Conservation (phyloP, 1,140 invertebrate genomes). For the Brachionus calyciflorus region DNA sequence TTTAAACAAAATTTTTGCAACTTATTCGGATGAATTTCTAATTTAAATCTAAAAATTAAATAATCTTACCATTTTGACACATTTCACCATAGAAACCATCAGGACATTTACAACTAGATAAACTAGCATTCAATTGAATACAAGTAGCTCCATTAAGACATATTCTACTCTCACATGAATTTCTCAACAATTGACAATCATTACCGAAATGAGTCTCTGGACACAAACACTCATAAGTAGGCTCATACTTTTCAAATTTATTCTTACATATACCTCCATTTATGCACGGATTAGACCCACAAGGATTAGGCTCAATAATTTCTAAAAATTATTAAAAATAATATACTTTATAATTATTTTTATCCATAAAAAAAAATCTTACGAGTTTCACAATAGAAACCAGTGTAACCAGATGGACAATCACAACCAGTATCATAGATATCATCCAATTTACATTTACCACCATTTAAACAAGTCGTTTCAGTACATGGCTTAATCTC, state of each 20-base stretch:
- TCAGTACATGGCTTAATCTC: constrained; percentile 37
- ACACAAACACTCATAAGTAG: constrained; percentile 30
- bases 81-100: constrained; percentile 48
- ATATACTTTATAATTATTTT: neutral
- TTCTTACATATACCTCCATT: constrained; percentile 71
- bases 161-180: neutral
- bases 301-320: constrained; percentile 11
- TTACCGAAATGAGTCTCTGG: constrained; percentile 23
- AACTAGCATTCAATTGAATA: constrained; percentile 3
- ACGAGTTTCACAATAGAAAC: constrained; percentile 71
- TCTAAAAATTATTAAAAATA: neutral
- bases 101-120: constrained; percentile 48
- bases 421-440: constrained; percentile 63
- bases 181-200: neutral
- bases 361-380: neutral
- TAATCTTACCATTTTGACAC: constrained; percentile 1
- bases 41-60: neutral
- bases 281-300: constrained; percentile 73
- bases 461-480: constrained; percentile 27
- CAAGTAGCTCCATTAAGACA: constrained; percentile 28
- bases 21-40: neutral
- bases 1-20: neutral
- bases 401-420: constrained; percentile 69
- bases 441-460: constrained; percentile 36
- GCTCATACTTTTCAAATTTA: constrained; percentile 3